Conservation (phyloP, 2,113 vertebrate species). For the Rhineura floridana region DNA sequence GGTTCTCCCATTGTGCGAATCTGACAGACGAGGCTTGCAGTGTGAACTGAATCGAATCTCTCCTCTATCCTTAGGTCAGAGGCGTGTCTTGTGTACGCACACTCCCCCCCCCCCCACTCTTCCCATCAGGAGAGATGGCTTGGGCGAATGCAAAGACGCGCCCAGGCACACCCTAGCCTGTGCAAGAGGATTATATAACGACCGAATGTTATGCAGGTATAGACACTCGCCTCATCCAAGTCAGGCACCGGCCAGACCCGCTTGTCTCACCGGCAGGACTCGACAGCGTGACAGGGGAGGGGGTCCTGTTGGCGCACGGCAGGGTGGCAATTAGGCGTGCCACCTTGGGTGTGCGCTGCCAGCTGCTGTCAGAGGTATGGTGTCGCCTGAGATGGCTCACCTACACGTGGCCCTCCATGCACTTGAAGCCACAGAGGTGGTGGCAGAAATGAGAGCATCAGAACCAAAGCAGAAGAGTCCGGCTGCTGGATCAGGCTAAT, state of each 20-base stretch:
- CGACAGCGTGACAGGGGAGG: neutral
- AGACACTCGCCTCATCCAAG: neutral
- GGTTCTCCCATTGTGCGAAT: no score
- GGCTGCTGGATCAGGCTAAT: no score
- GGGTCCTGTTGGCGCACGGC: neutral
- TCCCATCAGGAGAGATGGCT: no score
- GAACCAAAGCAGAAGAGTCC: no score
- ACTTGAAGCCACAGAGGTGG: neutral
- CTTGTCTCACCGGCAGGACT: neutral
- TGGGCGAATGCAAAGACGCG: neutral
- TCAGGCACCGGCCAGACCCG: neutral
- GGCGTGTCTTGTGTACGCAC: no score
- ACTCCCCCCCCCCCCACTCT: neutral
- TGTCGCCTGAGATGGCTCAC: no score
- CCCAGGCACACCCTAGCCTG: slow-evolving; percentile 12
- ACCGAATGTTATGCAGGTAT: neutral
- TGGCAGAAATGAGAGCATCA: no score
- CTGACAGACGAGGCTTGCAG: no score
- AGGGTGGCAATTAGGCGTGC: neutral
- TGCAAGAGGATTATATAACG: neutral
- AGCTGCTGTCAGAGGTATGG: neutral
- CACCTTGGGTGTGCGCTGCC: no score
- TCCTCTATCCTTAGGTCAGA: no score
- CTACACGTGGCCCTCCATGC: neutral
- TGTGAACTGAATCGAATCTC: no score